Conservation (phyloP, 2,888 invertebrate species). For the Thymelicus sylvestris region DNA sequence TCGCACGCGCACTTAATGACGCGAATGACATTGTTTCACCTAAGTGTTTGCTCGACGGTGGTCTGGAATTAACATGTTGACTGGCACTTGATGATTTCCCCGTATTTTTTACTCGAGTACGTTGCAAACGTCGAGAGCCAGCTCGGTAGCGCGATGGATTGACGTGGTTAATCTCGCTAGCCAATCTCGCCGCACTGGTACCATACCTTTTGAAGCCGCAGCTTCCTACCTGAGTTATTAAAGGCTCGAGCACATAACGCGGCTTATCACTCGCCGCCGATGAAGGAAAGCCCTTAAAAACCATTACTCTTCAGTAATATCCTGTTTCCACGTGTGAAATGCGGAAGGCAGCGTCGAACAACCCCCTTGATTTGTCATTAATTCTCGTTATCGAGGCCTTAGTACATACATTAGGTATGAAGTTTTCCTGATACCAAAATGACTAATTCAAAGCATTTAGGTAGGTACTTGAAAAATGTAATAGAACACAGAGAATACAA, state of each 20-base stretch:
- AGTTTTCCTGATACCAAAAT: not conserved
- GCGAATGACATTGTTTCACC: conserved; percentile 58
- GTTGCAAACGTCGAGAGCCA: conserved; percentile 14
- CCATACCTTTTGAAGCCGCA: conserved; percentile 35
- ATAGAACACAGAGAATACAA: not conserved
- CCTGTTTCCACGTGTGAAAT: conserved; percentile 20
- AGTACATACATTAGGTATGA: not conserved
- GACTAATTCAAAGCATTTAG: not conserved
- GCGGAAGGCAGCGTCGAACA: conserved; percentile 12
- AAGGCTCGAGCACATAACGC: conserved; percentile 30
- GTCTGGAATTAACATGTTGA: conserved; percentile 70
- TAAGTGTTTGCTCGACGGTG: conserved; percentile 59
- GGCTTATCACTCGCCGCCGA: conserved; percentile 26
- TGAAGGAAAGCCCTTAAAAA: conserved; percentile 28
- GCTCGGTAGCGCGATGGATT: conserved; percentile 16
- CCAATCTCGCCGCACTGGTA: conserved; percentile 21
- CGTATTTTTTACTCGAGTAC: conserved; percentile 46
- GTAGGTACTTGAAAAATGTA: not conserved
- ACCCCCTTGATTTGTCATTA: conserved; percentile 20
- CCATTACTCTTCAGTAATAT: conserved; percentile 22
- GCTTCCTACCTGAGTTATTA: conserved; percentile 35
- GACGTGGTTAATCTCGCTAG: conserved; percentile 37
- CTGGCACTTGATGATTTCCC: conserved; percentile 71
- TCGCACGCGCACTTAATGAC: conserved; percentile 75
- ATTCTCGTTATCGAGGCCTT: conserved; percentile 3